These are phyloP conservation scores for Pammene aurita DNA, from an alignment of 2,888 invertebrate species.

Conservation along the genomic window DNA sequence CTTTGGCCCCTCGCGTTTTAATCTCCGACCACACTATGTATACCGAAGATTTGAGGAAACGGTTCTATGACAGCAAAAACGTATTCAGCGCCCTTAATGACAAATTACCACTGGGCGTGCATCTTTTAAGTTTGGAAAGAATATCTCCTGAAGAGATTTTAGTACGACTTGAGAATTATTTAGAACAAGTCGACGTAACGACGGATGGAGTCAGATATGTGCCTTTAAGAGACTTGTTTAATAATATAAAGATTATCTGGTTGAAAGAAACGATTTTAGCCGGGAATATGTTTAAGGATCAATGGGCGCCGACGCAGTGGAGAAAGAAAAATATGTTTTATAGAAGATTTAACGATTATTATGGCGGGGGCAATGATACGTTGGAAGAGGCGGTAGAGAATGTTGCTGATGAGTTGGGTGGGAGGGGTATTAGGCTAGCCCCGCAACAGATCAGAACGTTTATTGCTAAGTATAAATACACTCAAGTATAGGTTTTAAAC, in stretches of 20 bases:
- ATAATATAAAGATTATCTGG: conserved; percentile 75
- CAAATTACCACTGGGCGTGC: conserved; percentile 86
- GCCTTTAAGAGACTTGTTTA: conserved; percentile 83
- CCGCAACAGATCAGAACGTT: conserved; percentile 91
- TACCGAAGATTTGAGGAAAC: conserved; percentile 35
- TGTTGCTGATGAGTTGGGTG: conserved; percentile 49
- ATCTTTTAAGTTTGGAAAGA: conserved; percentile 89
- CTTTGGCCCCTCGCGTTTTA: conserved; percentile 55
- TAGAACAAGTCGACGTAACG: conserved; percentile 84
- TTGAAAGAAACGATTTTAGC: conserved; percentile 86
- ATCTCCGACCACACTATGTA: conserved; percentile 45
- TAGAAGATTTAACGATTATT: conserved; percentile 58
- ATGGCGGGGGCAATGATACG: conserved; percentile 48
- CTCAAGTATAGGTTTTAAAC: too few species aligned
- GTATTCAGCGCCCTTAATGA: conserved; percentile 75
- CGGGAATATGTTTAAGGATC: conserved; percentile 85
- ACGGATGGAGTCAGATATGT: conserved; percentile 82
- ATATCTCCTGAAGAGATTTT: conserved; percentile 86
- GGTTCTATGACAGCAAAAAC: conserved; percentile 70
- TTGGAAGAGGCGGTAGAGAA: conserved; percentile 43
- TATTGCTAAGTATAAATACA: conserved; percentile 62
- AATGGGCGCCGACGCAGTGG: conserved; percentile 82
- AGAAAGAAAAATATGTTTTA: conserved; percentile 57
- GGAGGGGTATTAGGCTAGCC: conserved; percentile 64
- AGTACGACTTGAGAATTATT: conserved; percentile 90